Evolutionary conservation across 1,140 invertebrate species (phyloP).

Genomic region (Oreohelix idahoensis): DNA sequence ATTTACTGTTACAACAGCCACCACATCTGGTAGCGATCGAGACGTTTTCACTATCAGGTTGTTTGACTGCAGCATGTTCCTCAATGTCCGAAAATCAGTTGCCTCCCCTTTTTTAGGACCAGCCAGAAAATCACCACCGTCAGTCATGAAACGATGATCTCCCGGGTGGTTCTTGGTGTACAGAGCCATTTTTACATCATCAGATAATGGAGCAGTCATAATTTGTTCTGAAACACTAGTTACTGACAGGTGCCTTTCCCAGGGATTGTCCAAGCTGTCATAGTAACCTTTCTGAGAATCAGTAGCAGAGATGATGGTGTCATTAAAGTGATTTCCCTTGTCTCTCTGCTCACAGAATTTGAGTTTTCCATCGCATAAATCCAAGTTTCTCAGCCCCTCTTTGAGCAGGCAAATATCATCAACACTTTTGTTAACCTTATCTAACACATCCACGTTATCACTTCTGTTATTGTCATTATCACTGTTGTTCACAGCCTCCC

Average conservation of each 20-base stretch:
- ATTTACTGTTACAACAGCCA: background rate
- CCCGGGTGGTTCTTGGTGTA: slow-evolving; percentile 33
- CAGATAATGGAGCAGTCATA: slow-evolving; percentile 51
- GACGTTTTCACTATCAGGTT: slow-evolving; percentile 46
- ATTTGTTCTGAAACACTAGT: slow-evolving; percentile 47
- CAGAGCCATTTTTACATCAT: slow-evolving; percentile 60
- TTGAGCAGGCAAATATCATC: slow-evolving; percentile 24
- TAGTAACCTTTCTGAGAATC: slow-evolving; percentile 19
- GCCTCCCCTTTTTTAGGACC: background rate
- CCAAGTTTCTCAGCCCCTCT: background rate
- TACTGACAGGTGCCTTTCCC: slow-evolving; percentile 35
- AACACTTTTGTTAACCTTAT: background rate
- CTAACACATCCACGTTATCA: background rate
- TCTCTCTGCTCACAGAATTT: background rate
- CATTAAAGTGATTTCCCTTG: background rate
- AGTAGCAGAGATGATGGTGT: background rate
- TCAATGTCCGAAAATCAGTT: slow-evolving; percentile 46
- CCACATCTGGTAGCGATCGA: slow-evolving; percentile 42
- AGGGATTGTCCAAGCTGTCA: slow-evolving; percentile 35
- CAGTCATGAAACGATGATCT: background rate
- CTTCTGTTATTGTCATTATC: background rate
- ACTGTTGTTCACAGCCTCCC: background rate
- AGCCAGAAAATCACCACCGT: background rate
- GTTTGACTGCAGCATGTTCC: slow-evolving; percentile 46
- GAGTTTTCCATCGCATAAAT: slow-evolving; percentile 12